phyloP scores from a whole-genome alignment of 2,797 vertebrate species.

The Gorsachius magnificus region DNA sequence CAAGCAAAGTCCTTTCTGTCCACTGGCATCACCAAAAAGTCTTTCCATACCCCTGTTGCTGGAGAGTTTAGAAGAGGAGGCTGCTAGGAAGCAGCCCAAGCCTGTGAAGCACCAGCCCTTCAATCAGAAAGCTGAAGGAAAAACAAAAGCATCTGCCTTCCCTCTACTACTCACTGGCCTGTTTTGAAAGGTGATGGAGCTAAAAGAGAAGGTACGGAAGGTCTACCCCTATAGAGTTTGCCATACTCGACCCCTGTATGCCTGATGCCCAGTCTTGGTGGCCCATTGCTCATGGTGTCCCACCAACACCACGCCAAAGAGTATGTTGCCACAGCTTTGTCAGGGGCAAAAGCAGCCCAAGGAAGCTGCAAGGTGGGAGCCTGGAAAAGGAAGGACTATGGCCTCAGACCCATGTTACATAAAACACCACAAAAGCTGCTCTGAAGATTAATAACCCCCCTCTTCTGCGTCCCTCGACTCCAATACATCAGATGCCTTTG shows the following conservation, averaged over 20 bases:
- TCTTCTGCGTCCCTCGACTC: neutral
- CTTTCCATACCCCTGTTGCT: neutral
- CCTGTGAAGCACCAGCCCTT: neutral
- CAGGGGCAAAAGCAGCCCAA: neutral
- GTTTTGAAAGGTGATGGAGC: neutral
- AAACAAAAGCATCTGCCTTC: neutral
- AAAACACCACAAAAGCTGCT: neutral
- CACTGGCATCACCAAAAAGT: neutral
- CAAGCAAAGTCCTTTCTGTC: neutral
- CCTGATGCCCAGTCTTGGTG: neutral
- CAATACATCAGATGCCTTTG: neutral
- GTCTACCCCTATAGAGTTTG: neutral
- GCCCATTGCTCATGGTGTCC: neutral
- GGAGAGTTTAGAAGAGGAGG: neutral
- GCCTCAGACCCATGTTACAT: neutral
- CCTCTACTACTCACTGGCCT: neutral
- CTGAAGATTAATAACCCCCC: accelerated
- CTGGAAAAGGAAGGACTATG: neutral
- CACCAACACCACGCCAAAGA: neutral
- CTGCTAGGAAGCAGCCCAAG: neutral
- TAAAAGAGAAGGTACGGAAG: neutral
- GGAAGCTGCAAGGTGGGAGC: neutral
- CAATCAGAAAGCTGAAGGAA: neutral
- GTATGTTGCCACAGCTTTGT: neutral
- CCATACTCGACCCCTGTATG: neutral